Conservation (phyloP, 53 echinoderm and acorn worm species). For the Mesocentrotus franciscanus region DNA sequence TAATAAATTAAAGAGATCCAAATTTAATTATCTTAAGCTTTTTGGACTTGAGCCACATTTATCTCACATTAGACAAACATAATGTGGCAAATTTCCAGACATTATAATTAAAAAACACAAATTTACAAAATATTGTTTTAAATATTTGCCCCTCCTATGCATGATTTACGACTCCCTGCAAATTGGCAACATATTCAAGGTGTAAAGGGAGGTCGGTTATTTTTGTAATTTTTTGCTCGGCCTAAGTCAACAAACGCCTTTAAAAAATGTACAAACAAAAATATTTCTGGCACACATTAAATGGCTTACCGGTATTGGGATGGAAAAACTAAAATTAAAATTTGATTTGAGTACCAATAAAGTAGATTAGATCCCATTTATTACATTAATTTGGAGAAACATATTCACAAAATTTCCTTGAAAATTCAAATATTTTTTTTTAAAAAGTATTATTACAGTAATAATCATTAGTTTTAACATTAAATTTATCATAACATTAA, state of each 20-base stretch:
- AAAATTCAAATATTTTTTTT: too few species aligned
- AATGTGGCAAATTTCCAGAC: slow-evolving; percentile 15
- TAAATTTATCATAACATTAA: too few species aligned
- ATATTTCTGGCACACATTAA: background rate
- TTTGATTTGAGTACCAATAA: background rate
- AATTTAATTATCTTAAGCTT: background rate
- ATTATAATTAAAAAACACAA: background rate
- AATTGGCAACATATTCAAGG: background rate
- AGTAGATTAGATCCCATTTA: background rate
- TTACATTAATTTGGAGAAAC: background rate
- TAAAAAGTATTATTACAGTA: too few species aligned
- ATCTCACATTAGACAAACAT: slow-evolving; percentile 6
- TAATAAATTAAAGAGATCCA: background rate
- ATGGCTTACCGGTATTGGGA: background rate
- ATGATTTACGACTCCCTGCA: background rate
- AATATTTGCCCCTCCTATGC: background rate
- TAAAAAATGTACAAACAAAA: background rate
- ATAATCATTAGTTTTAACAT: too few species aligned
- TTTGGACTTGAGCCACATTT: slow-evolving; percentile 4
- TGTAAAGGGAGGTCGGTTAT: background rate
- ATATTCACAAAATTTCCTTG: too few species aligned
- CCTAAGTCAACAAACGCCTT: background rate
- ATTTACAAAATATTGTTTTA: background rate
- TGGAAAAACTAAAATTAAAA: slow-evolving; percentile 12
- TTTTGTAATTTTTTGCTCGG: background rate